phyloP scores from a whole-genome alignment of 1,140 invertebrate genomes.

The Laupala kohalensis region DNA sequence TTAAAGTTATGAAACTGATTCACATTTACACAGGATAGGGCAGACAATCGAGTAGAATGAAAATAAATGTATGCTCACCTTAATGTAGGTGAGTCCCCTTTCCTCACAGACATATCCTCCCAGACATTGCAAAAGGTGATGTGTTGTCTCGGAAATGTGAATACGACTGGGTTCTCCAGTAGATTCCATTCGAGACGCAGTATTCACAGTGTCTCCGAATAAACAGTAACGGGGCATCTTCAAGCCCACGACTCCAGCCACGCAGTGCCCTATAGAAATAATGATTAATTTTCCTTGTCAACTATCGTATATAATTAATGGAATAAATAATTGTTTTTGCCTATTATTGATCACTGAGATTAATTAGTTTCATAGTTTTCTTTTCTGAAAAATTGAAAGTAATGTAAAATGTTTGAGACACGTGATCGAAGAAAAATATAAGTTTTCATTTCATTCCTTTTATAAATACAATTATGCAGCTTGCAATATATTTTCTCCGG shows the following conservation, averaged over 20 bases:
- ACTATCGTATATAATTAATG: too few species aligned
- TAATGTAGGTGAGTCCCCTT: slow-evolving; percentile 52
- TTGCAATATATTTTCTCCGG: too few species aligned
- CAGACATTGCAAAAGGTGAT: slow-evolving; percentile 45
- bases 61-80: slow-evolving; percentile 33
- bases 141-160: slow-evolving; percentile 54
- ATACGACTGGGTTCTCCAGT: slow-evolving; percentile 54
- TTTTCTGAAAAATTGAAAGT: neutral
- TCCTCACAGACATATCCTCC: slow-evolving; percentile 55
- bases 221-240: slow-evolving; percentile 80
- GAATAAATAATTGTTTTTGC: neutral
- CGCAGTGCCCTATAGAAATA: slow-evolving; percentile 30
- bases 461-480: too few species aligned
- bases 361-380: neutral
- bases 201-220: slow-evolving; percentile 85
- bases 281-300: too few species aligned
- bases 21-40: too few species aligned
- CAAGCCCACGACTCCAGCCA: slow-evolving; percentile 39
- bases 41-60: neutral
- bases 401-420: neutral
- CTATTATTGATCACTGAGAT: neutral
- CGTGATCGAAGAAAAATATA: neutral
- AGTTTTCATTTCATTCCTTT: neutral
- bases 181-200: slow-evolving; percentile 55
- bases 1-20: too few species aligned